phyloP scores from a whole-genome alignment of 2,888 invertebrate species.

The Actias luna region DNA sequence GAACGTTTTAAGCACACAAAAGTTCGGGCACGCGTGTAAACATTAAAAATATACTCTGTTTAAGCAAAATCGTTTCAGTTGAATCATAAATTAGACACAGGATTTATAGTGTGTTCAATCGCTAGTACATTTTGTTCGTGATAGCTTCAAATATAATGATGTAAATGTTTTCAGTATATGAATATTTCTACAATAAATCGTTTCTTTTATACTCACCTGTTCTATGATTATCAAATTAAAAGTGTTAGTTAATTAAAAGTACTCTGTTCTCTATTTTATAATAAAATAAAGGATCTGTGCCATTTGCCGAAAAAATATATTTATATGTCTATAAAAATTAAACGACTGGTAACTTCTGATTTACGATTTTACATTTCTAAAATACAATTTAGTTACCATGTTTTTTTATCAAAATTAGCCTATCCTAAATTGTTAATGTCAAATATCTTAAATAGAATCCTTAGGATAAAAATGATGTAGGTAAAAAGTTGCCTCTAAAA shows the following conservation, averaged over 20 bases:
- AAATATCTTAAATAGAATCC: background rate
- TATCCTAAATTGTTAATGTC: background rate
- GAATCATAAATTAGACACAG: background rate
- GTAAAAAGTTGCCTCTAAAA: background rate
- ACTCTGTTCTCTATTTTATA: too few relatives aligned
- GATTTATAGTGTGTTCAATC: background rate
- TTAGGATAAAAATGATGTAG: background rate
- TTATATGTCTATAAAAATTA: background rate
- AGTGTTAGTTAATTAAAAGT: too few relatives aligned
- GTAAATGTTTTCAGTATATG: too few relatives aligned
- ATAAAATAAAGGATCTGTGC: too few relatives aligned
- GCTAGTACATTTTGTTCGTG: too few relatives aligned
- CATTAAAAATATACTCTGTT: constrained; percentile 5
- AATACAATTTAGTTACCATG: background rate
- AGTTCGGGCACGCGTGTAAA: background rate
- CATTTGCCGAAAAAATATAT: too few relatives aligned
- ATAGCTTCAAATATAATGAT: too few relatives aligned
- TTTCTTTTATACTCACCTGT: background rate
- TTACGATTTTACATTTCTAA: background rate
- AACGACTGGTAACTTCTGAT: background rate
- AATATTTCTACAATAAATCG: background rate
- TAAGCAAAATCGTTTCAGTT: background rate
- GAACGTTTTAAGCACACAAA: constrained; percentile 11
- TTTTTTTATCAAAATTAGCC: background rate
- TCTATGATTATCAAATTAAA: too few relatives aligned